Evolutionary conservation across 2,797 vertebrate genomes (phyloP).

Genomic region (Sebastes taczanowskii): DNA sequence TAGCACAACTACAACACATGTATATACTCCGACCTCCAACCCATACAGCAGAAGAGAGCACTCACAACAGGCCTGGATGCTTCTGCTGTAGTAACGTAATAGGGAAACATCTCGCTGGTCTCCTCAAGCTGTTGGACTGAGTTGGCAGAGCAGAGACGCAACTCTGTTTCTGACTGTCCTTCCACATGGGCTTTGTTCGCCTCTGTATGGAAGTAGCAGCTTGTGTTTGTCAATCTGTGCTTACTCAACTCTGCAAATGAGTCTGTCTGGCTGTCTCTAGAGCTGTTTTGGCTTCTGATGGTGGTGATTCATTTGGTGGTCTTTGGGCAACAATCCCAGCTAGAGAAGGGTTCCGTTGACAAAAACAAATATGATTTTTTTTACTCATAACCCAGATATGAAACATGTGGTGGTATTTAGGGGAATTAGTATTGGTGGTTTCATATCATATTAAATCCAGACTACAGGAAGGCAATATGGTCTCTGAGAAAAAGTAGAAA

Average conservation of each 20-base stretch:
- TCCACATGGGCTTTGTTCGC: neutral
- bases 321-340: conserved; percentile 12
- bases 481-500: neutral
- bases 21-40: neutral
- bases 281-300: conserved; percentile 33
- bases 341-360: neutral
- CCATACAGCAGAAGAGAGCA: conserved; percentile 30
- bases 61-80: neutral
- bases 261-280: conserved; percentile 12
- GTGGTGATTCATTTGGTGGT: conserved; percentile 23
- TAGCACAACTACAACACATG: neutral
- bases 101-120: neutral
- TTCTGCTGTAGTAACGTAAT: neutral
- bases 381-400: neutral
- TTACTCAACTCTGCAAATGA: conserved; percentile 49
- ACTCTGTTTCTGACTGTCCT: neutral
- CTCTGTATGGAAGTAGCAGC: conserved; percentile 37
- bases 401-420: neutral
- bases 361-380: neutral
- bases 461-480: neutral
- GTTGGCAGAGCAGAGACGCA: neutral
- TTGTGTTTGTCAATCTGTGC: conserved; percentile 64
- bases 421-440: neutral
- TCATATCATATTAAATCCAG: neutral
- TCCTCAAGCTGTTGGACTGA: neutral